Conservation (phyloP, 2,113 vertebrate species). For the Cebidichthys violaceus region DNA sequence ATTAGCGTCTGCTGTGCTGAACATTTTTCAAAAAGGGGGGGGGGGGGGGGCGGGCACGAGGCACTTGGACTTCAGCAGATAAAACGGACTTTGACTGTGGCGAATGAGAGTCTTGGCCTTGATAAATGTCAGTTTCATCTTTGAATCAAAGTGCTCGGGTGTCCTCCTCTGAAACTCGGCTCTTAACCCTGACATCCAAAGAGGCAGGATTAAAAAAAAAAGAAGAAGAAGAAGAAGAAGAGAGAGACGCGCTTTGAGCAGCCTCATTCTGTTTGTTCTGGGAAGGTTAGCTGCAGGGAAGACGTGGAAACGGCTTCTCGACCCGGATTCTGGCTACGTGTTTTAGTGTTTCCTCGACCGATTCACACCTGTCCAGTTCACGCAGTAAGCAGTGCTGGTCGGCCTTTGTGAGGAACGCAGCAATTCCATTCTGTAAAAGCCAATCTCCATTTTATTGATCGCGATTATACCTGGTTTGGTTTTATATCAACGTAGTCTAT, state of each 20-base stretch:
- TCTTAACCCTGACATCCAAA: slow-evolving; percentile 25
- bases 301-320: neutral
- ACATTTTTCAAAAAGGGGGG: slow-evolving; percentile 25
- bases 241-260: neutral
- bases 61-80: slow-evolving; percentile 12
- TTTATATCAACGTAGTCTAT: no score
- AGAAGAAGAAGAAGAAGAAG: no score
- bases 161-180: slow-evolving; percentile 21
- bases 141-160: slow-evolving; percentile 41
- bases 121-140: slow-evolving; percentile 52
- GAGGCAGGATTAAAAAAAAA: neutral
- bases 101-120: slow-evolving; percentile 34
- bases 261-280: neutral
- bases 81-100: slow-evolving; percentile 17
- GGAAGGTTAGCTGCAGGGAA: neutral
- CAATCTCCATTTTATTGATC: no score
- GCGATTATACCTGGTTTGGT: neutral
- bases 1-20: slow-evolving; percentile 5
- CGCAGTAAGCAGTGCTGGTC: neutral
- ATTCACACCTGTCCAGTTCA: neutral
- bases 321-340: neutral
- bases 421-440: no score
- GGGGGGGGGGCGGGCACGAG: neutral
- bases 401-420: no score
- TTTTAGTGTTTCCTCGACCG: no score